Conservation (phyloP, 2,113 vertebrate species). For the Engystomops pustulosus region DNA sequence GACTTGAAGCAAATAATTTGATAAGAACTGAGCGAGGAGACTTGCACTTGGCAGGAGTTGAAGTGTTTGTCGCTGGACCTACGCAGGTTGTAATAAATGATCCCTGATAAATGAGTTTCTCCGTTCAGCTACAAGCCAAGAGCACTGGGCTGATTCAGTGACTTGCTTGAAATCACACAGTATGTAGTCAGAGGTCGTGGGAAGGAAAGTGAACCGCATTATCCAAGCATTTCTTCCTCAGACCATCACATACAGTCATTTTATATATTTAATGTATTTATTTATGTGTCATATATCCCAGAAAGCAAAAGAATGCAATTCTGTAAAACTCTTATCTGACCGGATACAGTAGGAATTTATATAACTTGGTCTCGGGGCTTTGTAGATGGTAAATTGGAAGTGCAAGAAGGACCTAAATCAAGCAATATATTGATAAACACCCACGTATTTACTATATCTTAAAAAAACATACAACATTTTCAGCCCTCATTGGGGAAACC, state of each 20-base stretch:
- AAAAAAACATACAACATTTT: too few relatives aligned
- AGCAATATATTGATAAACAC: too few relatives aligned
- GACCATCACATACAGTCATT: not conserved
- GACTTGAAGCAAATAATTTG: not conserved
- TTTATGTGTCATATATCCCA: too few relatives aligned
- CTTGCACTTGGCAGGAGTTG: slow-evolving; percentile 23
- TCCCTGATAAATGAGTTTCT: slow-evolving; percentile 42
- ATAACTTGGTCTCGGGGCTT: too few relatives aligned
- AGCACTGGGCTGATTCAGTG: slow-evolving; percentile 42
- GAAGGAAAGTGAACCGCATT: slow-evolving; percentile 14
- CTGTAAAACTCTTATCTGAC: too few relatives aligned
- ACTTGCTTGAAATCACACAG: slow-evolving; percentile 50
- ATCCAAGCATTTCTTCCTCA: not conserved
- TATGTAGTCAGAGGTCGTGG: slow-evolving; percentile 39
- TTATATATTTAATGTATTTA: not conserved
- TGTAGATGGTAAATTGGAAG: too few relatives aligned
- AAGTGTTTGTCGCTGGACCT: slow-evolving; percentile 4
- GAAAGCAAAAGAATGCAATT: too few relatives aligned
- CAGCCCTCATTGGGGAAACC: too few relatives aligned
- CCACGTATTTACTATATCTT: too few relatives aligned
- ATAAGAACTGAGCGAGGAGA: not conserved
- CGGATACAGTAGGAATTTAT: too few relatives aligned
- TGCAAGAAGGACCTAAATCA: too few relatives aligned
- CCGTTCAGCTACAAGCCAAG: slow-evolving; percentile 21
- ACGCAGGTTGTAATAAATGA: slow-evolving; percentile 34